These are phyloP conservation scores for Chitala chitala DNA, from an alignment of 2,113 vertebrate species.

Conservation along the genomic window DNA sequence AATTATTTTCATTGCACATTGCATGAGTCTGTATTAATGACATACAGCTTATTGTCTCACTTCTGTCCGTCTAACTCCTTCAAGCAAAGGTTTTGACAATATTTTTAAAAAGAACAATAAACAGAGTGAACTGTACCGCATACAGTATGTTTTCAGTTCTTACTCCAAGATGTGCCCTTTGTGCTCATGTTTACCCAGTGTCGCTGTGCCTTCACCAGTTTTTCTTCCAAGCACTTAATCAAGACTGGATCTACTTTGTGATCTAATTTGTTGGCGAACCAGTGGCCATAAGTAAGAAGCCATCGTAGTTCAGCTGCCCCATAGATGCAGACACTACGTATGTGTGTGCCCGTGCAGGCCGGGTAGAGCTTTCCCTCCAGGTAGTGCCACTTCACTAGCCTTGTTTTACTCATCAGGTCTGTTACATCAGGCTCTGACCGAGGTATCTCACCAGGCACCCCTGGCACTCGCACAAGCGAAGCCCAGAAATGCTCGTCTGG, in stretches of 20 bases:
- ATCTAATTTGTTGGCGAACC: conserved; percentile 94
- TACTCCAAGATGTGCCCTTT: not conserved
- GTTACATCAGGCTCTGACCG: conserved; percentile 70
- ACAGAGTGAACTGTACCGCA: no score
- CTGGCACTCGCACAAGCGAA: conserved; percentile 75
- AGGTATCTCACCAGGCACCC: conserved; percentile 74
- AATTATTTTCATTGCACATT: no score
- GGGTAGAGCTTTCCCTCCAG: conserved; percentile 77
- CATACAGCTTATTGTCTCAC: no score
- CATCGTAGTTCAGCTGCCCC: conserved; percentile 80
- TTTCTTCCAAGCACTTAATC: conserved; percentile 84
- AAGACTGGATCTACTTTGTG: conserved; percentile 82
- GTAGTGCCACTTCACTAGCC: conserved; percentile 88
- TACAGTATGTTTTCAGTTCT: not conserved
- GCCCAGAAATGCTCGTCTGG: conserved; percentile 96
- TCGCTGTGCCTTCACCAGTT: conserved; percentile 59
- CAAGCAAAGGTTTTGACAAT: no score
- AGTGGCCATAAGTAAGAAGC: conserved; percentile 80
- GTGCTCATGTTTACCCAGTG: conserved; percentile 4
- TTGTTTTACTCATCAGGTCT: conserved; percentile 83
- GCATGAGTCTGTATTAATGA: no score
- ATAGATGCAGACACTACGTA: conserved; percentile 82
- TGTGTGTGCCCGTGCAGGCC: conserved; percentile 73
- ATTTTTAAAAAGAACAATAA: no score
- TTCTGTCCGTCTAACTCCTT: no score